These are phyloP conservation scores for Megalonaias nervosa DNA, from an alignment of 1,140 invertebrate species.

Conservation along the genomic window DNA sequence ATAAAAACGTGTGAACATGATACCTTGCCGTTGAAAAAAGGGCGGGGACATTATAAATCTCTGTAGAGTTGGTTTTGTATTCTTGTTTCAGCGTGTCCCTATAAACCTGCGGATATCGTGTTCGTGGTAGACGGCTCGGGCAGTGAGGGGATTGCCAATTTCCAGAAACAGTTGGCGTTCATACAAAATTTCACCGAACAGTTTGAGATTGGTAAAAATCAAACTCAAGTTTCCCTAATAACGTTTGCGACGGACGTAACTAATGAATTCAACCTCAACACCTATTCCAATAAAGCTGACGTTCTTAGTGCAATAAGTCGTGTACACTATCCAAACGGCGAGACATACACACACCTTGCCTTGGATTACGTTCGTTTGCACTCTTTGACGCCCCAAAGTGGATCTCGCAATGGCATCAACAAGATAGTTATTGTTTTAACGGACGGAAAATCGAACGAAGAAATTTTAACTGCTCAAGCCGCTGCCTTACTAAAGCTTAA, in stretches of 20 bases:
- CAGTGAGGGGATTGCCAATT: slow-evolving; percentile 43
- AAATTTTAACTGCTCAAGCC: background rate
- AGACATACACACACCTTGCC: slow-evolving; percentile 38
- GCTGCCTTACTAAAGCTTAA: slow-evolving; percentile 17
- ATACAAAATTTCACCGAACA: slow-evolving; percentile 42
- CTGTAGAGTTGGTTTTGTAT: background rate
- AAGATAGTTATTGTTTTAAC: slow-evolving; percentile 37
- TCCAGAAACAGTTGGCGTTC: slow-evolving; percentile 44
- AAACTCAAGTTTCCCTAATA: slow-evolving; percentile 33
- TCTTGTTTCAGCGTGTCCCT: slow-evolving; percentile 24
- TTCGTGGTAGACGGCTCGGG: slow-evolving; percentile 54
- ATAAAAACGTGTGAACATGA: too few relatives aligned
- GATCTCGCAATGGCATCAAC: slow-evolving; percentile 29
- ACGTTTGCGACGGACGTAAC: slow-evolving; percentile 26
- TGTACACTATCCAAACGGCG: slow-evolving; percentile 31
- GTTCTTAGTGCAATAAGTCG: slow-evolving; percentile 29
- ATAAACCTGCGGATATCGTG: slow-evolving; percentile 44
- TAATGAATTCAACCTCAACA: slow-evolving; percentile 39
- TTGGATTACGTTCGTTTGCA: slow-evolving; percentile 32
- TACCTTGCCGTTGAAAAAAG: too few relatives aligned
- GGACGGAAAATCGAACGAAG: slow-evolving; percentile 28
- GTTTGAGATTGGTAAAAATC: slow-evolving; percentile 43
- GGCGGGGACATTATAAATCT: too few relatives aligned
- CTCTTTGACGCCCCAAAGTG: slow-evolving; percentile 29
- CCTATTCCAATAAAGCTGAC: slow-evolving; percentile 17